Percentiles rank a stretch among this genome's conserved stretches.
phyloP scores from a whole-genome alignment of 2,797 vertebrate species.

The Neopelma chrysocephalum region DNA sequence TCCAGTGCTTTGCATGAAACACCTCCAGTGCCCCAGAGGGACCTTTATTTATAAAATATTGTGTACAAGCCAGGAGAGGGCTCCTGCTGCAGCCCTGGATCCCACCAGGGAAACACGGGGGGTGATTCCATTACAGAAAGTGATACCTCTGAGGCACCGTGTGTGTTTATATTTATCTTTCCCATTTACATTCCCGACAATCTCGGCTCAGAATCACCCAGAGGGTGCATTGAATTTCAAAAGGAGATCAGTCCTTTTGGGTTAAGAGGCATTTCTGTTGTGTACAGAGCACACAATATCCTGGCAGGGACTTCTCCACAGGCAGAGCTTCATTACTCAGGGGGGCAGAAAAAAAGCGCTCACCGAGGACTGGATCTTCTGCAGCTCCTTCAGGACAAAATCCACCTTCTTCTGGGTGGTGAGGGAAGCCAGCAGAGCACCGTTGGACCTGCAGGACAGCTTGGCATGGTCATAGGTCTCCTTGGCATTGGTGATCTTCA shows the following conservation, averaged over 20 bases:
- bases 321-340: neutral
- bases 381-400: constrained; percentile 93
- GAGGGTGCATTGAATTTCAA: constrained; percentile 5
- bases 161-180: constrained; percentile 3
- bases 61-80: neutral
- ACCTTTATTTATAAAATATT: neutral
- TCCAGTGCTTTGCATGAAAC: neutral
- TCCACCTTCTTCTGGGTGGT: constrained; percentile 95
- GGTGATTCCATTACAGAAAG: neutral
- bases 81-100: neutral
- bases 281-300: neutral
- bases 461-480: constrained; percentile 95
- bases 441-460: constrained; percentile 88
- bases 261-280: neutral
- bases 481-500: constrained; percentile 89
- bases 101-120: neutral
- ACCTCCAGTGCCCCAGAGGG: neutral
- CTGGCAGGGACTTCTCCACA: neutral
- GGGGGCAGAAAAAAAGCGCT: constrained; percentile 44
- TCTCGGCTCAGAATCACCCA: neutral
- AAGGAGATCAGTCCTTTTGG: neutral
- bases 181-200: constrained; percentile 15
- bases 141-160: neutral
- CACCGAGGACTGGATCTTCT: constrained; percentile 87
- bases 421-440: constrained; percentile 90